phyloP scores from a whole-genome alignment of 2,888 invertebrate genomes.

The Laothoe populi region DNA sequence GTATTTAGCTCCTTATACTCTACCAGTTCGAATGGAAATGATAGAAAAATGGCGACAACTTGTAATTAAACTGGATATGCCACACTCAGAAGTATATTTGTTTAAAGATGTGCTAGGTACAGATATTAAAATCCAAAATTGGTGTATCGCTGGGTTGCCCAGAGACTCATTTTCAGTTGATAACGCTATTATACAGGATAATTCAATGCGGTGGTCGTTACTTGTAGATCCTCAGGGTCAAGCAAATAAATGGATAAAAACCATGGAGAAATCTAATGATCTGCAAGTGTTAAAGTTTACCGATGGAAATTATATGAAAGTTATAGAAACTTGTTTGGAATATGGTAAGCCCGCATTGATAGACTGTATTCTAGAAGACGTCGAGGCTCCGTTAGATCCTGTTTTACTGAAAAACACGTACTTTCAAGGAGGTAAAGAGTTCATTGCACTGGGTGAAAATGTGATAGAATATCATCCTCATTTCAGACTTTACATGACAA shows the following conservation, averaged over 20 bases:
- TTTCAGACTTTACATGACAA: conserved; percentile 92
- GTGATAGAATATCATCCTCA: conserved; percentile 90
- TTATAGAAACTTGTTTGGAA: conserved; percentile 89
- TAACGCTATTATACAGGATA: conserved; percentile 93
- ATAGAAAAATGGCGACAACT: conserved; percentile 90
- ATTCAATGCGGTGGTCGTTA: conserved; percentile 91
- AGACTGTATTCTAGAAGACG: conserved; percentile 90
- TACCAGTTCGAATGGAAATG: conserved; percentile 85
- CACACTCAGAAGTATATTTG: conserved; percentile 90
- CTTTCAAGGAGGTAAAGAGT: conserved; percentile 89
- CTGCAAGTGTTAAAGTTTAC: conserved; percentile 90
- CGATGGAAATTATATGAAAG: conserved; percentile 90
- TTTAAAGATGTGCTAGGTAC: conserved; percentile 91
- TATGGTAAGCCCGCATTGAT: conserved; percentile 91
- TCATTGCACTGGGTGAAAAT: conserved; percentile 91
- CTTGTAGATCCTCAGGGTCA: conserved; percentile 94
- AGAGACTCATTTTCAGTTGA: conserved; percentile 93
- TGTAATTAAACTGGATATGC: conserved; percentile 88
- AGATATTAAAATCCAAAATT: conserved; percentile 94
- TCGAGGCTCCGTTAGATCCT: conserved; percentile 92
- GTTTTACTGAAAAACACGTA: conserved; percentile 90
- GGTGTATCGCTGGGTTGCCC: conserved; percentile 93
- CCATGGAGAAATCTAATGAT: conserved; percentile 90
- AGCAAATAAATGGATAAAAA: conserved; percentile 94
- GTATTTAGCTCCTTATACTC: conserved; percentile 94